Evolutionary conservation across 2,113 vertebrate genomes (phyloP).

Genomic region (Myodes glareolus): DNA sequence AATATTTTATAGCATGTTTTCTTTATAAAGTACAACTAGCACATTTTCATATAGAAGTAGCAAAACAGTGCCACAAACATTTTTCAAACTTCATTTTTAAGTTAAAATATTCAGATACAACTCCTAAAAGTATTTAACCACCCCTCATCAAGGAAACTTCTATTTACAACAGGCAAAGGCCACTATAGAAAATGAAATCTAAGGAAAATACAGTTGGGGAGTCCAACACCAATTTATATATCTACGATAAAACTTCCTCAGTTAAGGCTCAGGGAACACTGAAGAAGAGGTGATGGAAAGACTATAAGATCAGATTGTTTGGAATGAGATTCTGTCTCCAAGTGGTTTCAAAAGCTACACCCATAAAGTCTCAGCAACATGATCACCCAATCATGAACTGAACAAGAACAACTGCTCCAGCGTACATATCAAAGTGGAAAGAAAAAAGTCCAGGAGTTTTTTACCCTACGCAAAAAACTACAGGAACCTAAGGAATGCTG

Average conservation of each 20-base stretch:
- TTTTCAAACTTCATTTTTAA: slow-evolving; percentile 11
- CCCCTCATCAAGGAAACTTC: neutral
- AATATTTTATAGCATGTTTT: slow-evolving; percentile 46
- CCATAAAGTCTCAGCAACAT: neutral
- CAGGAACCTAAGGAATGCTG: neutral
- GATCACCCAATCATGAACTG: neutral
- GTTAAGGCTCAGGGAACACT: neutral
- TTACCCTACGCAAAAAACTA: neutral
- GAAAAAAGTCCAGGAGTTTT: neutral
- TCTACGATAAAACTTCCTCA: neutral
- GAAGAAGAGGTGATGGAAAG: neutral
- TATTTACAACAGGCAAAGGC: neutral
- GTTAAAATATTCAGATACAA: slow-evolving; percentile 34
- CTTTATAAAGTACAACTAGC: slow-evolving; percentile 7
- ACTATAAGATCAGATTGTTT: neutral
- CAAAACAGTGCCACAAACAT: neutral
- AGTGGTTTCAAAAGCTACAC: neutral
- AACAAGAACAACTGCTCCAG: neutral
- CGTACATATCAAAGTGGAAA: neutral
- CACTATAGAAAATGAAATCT: neutral
- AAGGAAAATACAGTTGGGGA: neutral
- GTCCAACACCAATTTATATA: neutral
- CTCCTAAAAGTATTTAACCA: neutral
- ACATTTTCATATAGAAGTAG: neutral
- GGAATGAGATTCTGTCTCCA: neutral